Evolutionary conservation across 2,113 vertebrate genomes (phyloP).

Genomic region (Chauna torquata): DNA sequence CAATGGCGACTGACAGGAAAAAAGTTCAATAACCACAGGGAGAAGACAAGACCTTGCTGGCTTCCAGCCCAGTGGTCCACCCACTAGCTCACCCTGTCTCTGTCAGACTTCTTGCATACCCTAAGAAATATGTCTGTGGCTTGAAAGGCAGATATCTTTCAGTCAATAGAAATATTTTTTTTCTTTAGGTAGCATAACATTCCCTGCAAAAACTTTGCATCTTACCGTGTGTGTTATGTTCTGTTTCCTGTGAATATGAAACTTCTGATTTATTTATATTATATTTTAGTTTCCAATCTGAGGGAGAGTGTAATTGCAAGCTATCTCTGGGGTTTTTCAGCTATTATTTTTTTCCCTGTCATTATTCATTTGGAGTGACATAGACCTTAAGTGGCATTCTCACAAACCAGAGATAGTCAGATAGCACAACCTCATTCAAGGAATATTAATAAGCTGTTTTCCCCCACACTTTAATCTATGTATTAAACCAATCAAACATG

Average conservation of each 20-base stretch:
- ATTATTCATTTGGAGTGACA: not conserved
- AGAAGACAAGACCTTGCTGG: not conserved
- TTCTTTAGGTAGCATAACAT: not conserved
- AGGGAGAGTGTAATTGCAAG: not conserved
- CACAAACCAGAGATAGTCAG: not conserved
- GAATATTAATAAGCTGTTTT: not conserved
- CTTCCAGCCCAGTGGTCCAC: not conserved
- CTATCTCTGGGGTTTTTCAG: not conserved
- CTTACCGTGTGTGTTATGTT: not conserved
- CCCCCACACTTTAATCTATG: not conserved
- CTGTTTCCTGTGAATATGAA: not conserved
- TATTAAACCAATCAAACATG: not conserved
- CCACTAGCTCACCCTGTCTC: not conserved
- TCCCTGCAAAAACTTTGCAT: not conserved
- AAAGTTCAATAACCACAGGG: not conserved
- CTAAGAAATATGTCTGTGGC: not conserved
- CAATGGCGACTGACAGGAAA: not conserved
- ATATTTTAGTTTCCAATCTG: not conserved
- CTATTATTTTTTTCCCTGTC: not conserved
- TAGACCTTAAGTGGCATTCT: not conserved
- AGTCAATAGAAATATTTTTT: not conserved
- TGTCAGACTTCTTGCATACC: not conserved
- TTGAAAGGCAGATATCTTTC: not conserved
- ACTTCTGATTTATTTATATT: not conserved
- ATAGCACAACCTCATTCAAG: not conserved